Base-by-base conservation (phyloP, 2,888 invertebrate genomes). In the Andrena chrysosceles region DNA sequence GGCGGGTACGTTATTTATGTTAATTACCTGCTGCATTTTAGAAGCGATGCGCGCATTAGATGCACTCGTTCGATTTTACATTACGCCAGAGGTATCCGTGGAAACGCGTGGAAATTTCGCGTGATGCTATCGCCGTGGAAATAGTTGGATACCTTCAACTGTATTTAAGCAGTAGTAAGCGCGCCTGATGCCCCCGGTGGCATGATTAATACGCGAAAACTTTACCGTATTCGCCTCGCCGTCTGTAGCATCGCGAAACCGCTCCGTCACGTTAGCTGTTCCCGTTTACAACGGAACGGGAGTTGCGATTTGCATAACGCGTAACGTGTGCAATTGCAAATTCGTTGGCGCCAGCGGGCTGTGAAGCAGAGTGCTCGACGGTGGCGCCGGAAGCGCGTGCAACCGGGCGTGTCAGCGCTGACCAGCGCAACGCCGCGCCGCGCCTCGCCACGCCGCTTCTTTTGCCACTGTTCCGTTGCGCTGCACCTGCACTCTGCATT, bases 351-450 rank as follows among this genome's bases (percentile, higher is more conserved):
- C 80, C 88, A 60, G 68, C 63, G 62, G 73, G 48, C 52, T 63
- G 67, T 48, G 59, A 77, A 71, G 68, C 78, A 48, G 62, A 56
- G 67, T 73, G 66, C 16, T 84, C 85, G 88, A 89, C 85, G 89
- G 87, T 90, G 91, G 90, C 91, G 92, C 91, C 92, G 92, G 91
- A 92, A 92, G 91, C 90, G 79, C 77, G 88, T 87, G 88, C 89
- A 90, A 89, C 90, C 92, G 90, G 91, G 92, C 92, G 92, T 92
- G 92, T 91, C 92, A 90, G 92, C 90, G 91, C 92, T 93, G 91
- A 93, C 92, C 93, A 93, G 90, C 92, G 90, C 91, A 91, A 90
- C 85, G 89, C 90, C 13, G 91, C 90, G 89, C 90, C 88, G 91
- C 91, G 92, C 90, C 88, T 90, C 91, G 92, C 90, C 42, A 91